Conservation (phyloP, 1,140 invertebrate genomes). For the Samia ricini region DNA sequence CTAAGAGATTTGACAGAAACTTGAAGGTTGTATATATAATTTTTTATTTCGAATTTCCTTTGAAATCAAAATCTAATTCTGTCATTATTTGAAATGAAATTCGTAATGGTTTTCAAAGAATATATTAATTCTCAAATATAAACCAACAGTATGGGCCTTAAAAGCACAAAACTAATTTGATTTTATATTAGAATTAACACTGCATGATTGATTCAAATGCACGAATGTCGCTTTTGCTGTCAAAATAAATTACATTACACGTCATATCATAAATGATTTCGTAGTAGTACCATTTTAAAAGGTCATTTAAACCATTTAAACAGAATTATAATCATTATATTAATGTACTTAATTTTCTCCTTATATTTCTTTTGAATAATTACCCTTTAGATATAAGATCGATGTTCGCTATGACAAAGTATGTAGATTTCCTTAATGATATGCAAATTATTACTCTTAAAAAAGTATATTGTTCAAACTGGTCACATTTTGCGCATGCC, state of each 20-base stretch:
- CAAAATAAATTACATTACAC: constrained; percentile 19
- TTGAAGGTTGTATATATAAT: no score
- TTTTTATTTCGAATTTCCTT: no score
- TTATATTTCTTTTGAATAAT: constrained; percentile 23
- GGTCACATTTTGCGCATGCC: not conserved
- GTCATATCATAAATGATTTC: not conserved
- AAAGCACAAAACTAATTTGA: constrained; percentile 17
- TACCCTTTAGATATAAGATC: constrained; percentile 14
- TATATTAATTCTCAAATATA: not conserved
- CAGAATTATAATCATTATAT: not conserved
- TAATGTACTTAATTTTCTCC: constrained; percentile 49
- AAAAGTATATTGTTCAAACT: not conserved
- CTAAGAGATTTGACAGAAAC: not conserved
- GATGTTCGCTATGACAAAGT: not conserved
- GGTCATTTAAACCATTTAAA: not conserved
- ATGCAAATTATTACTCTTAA: not conserved
- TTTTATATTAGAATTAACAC: constrained; percentile 20
- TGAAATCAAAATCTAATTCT: no score
- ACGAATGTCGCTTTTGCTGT: constrained; percentile 29
- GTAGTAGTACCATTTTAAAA: not conserved
- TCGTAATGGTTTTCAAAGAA: not conserved
- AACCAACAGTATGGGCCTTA: not conserved
- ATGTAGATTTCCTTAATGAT: not conserved
- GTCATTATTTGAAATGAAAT: not conserved
- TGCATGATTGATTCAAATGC: constrained; percentile 29